Percentiles rank a stretch among this genome's conserved stretches.
Conservation (phyloP, 2,113 vertebrate genomes). For the Micronycteris hirsuta region DNA sequence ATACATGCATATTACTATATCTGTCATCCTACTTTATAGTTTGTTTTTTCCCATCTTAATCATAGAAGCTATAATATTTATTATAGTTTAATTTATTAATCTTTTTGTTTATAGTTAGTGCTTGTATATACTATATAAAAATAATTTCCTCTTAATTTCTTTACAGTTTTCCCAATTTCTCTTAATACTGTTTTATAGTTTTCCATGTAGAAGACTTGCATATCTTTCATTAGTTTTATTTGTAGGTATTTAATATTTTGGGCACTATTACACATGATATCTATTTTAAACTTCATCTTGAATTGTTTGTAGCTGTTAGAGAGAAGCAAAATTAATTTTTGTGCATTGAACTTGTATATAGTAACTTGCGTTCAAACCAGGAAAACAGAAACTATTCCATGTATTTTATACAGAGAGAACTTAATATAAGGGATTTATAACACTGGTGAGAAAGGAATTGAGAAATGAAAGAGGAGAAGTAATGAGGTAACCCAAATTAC, state of each 20-base stretch:
- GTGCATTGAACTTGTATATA: background rate
- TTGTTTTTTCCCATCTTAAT: background rate
- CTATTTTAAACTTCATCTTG: constrained; percentile 4
- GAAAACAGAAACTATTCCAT: background rate
- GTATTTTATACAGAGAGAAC: background rate
- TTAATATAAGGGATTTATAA: background rate
- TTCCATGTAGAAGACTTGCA: background rate
- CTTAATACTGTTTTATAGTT: background rate
- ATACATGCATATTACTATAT: background rate
- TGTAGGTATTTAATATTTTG: background rate
- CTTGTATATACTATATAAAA: background rate
- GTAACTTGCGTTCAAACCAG: constrained; percentile 6
- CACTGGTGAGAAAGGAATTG: background rate
- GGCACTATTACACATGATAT: background rate
- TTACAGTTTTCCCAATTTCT: background rate
- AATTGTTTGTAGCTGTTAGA: background rate
- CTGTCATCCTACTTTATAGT: background rate
- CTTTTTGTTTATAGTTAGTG: background rate
- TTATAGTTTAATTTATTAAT: background rate
- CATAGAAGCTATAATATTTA: background rate
- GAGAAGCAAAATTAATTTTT: constrained; percentile 18
- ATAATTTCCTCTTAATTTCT: background rate
- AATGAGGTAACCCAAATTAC: background rate
- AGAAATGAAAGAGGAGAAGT: background rate
- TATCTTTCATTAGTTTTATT: constrained; percentile 14